A percentile compares a stretch with the other conserved stretches of the same genome.
These are phyloP conservation scores for Drosophila cognata DNA, from an alignment of 2,888 invertebrate species.

Conservation along the genomic window DNA sequence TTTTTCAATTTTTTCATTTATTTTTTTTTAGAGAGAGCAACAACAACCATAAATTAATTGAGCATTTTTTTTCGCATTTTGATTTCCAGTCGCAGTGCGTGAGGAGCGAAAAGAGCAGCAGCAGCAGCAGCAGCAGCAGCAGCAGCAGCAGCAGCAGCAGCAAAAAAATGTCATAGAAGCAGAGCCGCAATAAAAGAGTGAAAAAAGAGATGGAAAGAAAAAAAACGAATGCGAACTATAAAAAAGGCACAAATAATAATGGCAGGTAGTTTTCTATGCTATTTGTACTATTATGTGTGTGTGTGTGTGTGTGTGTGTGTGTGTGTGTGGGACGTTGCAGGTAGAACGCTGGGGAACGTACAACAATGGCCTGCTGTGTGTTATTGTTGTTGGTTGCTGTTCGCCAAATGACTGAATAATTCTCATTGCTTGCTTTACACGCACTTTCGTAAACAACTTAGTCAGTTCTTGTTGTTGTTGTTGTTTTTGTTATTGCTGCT, in stretches of 20 bases:
- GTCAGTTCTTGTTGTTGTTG: constrained; percentile 46
- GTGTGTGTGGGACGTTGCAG: constrained; percentile 69
- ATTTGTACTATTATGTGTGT: constrained; percentile 41
- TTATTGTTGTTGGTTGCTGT: constrained; percentile 38
- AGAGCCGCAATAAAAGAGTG: constrained; percentile 14
- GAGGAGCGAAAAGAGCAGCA: constrained; percentile 28
- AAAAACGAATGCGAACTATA: constrained; percentile 49
- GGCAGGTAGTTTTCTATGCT: constrained; percentile 78
- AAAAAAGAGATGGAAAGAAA: constrained; percentile 13
- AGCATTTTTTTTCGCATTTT: constrained; percentile 61
- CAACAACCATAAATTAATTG: constrained; percentile 64
- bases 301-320: constrained; percentile 25
- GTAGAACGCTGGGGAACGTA: constrained; percentile 58
- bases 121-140: neutral
- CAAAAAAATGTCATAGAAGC: constrained; percentile 54
- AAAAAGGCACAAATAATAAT: constrained; percentile 71
- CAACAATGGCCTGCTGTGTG: constrained; percentile 43
- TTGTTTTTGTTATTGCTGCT: constrained; percentile 35
- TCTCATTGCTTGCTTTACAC: constrained; percentile 65
- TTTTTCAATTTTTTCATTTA: constrained; percentile 18
- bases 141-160: neutral
- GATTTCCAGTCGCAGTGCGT: constrained; percentile 67
- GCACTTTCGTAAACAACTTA: constrained; percentile 82
- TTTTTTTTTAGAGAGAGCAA: constrained; percentile 22
- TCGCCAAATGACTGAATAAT: constrained; percentile 71